These are phyloP conservation scores for Lasioglossum morio DNA, from an alignment of 2,888 invertebrate genomes.

Conservation along the genomic window DNA sequence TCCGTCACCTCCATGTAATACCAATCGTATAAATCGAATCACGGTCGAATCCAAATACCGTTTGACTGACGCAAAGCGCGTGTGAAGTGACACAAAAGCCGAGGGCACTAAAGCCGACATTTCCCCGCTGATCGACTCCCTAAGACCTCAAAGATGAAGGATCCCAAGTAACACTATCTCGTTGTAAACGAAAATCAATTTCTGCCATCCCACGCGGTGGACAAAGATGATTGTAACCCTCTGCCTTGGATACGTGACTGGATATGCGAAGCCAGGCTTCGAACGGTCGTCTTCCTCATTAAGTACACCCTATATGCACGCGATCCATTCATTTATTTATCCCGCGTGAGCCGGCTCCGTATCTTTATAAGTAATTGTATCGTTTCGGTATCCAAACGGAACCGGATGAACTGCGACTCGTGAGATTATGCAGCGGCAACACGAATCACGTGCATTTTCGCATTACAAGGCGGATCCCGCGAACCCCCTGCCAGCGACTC, in stretches of 20 bases:
- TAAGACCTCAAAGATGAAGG: background rate
- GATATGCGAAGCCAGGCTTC: constrained; percentile 69
- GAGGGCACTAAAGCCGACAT: background rate
- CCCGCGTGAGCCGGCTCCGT: constrained; percentile 24
- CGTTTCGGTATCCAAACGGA: constrained; percentile 21
- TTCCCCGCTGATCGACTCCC: background rate
- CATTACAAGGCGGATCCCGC: background rate
- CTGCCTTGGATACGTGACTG: constrained; percentile 74
- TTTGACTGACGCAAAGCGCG: background rate
- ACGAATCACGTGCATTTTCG: constrained; percentile 10
- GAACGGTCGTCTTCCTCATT: constrained; percentile 43
- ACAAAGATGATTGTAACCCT: constrained; percentile 41
- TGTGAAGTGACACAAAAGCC: too few relatives aligned
- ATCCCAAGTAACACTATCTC: background rate
- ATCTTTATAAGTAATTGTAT: constrained; percentile 40
- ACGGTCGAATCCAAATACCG: background rate
- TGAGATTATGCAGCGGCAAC: constrained; percentile 2
- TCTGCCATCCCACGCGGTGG: constrained; percentile 58
- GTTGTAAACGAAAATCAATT: constrained; percentile 75
- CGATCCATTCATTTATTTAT: constrained; percentile 63
- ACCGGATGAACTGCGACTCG: constrained; percentile 15
- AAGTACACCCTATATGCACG: constrained; percentile 55
- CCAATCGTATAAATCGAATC: too few relatives aligned
- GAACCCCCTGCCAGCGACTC: constrained; percentile 12
- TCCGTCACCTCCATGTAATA: too few relatives aligned